Evolutionary conservation across 2,888 invertebrate species (phyloP), one percentile per base, ranked within the genome.

Genomic region (Dynastes hyllus): DNA sequence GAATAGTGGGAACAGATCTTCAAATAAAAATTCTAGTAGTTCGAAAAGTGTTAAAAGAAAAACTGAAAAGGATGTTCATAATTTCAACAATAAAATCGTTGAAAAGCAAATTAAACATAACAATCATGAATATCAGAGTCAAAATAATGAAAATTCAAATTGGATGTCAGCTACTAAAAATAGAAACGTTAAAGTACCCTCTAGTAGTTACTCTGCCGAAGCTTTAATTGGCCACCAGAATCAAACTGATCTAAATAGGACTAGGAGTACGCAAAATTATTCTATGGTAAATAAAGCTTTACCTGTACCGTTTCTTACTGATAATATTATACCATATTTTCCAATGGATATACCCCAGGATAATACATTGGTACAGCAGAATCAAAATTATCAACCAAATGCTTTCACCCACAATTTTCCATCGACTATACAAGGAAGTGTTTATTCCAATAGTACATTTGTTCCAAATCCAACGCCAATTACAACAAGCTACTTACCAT

Each of bases 131-230:
- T 69, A 75, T 51, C 69, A 70, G 32, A 67, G 37, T 58, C 77
- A 77, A 73, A 63, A 70, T 40, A 70, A 66, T 40, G 77, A 51
- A 78, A 81, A 70, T 69, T 58, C 55, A 3, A 58, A 58, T 16
- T 58, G 65, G 66, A 79, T 75, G 22, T 13, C 66, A n/a, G 27
- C 61, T 13, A 78, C 67, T 61, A 77, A 80, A 61, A 77, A 58
- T 11, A 77, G 77, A 29, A 73, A 78, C 16, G 37, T 75, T 32
- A 87, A 86, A 82, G 87, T 84, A 78, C 80, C 83, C 37, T 84
- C 87, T 0, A 88, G 86, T 76, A 89, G 85, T 84, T 89, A 89
- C 82, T 88, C 89, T 1, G 89, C 89, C 0, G 89, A 89, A 82
- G 88, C 89, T 29, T 82, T 89, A 66, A 89, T 89, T 27, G 87